Base-by-base conservation (phyloP, 2,797 vertebrate genomes). In the Hippopotamyrus pictus region DNA sequence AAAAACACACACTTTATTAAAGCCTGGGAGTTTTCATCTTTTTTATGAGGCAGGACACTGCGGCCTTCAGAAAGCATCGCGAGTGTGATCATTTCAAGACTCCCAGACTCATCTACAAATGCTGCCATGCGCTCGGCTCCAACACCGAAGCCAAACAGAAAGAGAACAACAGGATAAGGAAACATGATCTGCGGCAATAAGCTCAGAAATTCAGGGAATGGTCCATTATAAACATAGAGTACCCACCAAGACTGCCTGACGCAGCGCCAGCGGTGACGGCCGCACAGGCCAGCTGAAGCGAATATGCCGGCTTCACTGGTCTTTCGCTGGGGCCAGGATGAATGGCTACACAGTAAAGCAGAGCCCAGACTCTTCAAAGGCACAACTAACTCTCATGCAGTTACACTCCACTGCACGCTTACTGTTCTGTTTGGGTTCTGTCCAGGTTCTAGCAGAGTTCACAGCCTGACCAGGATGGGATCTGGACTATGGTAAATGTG, bases 221-320 rank as follows among this genome's bases (percentile, higher is more conserved):
- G 88, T 82, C 88, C 73, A 62, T 7, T 22, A 57, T 54, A 79
- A 54, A 88, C 50, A 41, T n/a, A 88, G 51, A 79, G 50, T 29
- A 44, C 33, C 73, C 33, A 82, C 33, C 29, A 54, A 53, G 50
- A 54, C 25, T 29, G 84, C 25, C 33, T 54, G 3, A 57, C 50
- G 12, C 14, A 54, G 25, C 46, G 29, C 25, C 83, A 53, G 46
- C 46, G 5, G n/a, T 17, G 50, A 86, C 8, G 3, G 14, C 51
- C 29, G 3, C 3, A 5, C 46, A 59, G 53, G 85, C 53, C 50
- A 87, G 50, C 46, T 53, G 50, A 86, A 86, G 22, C 22, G 0
- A 86, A 53, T 14, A 53, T 53, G 17, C 22, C 14, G 29, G 6
- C 85, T 37, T 57, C 85, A 9, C 6, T 33, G 5, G 11, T 17